phyloP scores from a whole-genome alignment of 2,113 vertebrate genomes.

The Pao palembangensis region DNA sequence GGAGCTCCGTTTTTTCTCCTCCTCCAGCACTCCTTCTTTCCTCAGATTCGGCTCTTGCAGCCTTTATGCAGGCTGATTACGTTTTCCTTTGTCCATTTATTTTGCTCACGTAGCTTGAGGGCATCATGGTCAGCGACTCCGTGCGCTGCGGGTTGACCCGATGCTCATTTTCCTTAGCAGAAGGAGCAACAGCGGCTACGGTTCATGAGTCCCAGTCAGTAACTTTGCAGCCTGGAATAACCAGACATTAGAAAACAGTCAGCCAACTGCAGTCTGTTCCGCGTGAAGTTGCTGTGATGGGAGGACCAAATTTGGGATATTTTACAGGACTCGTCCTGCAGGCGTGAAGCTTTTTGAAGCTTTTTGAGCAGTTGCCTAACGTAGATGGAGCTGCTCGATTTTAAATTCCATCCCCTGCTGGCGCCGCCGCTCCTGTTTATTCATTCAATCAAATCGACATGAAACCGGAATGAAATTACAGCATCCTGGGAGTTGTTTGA shows the following conservation, averaged over 20 bases:
- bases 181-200: constrained; percentile 32
- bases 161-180: constrained; percentile 43
- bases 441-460: neutral
- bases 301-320: constrained; percentile 5
- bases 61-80: neutral
- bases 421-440: neutral
- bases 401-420: constrained; percentile 2
- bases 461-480: constrained; percentile 17
- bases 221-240: constrained; percentile 33
- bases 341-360: neutral
- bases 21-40: neutral
- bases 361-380: constrained; percentile 9
- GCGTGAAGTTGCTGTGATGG: neutral
- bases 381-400: constrained; percentile 19
- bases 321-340: neutral
- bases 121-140: constrained; percentile 30
- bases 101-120: too few relatives aligned
- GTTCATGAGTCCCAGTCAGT: constrained; percentile 16
- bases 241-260: constrained; percentile 7
- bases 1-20: constrained; percentile 19
- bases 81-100: too few relatives aligned
- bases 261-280: neutral
- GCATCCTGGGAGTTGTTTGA: constrained; percentile 7
- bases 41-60: neutral
- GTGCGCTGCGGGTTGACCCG: constrained; percentile 37